Evolutionary conservation across 2,113 vertebrate genomes (phyloP), one percentile per base, ranked within the genome.

Genomic region (Nettapus auritus): DNA sequence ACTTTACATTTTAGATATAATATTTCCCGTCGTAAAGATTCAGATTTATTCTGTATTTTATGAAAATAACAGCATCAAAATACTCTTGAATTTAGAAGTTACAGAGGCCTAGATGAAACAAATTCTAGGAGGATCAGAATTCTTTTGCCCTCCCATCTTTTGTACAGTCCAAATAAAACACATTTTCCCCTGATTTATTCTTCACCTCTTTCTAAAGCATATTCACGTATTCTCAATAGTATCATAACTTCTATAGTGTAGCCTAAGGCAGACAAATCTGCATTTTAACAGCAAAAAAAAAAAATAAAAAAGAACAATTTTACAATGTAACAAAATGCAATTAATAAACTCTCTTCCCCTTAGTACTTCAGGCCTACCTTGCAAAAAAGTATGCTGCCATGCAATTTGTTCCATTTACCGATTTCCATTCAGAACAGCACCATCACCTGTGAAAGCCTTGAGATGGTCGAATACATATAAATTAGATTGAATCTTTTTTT

Each of bases 371-470:
- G 26, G 11, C 4, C 18, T 60, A 57, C 13, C 36, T 83, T 77
- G 25, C 19, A 75, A 46, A 77, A 88, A 83, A 74, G 2, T 8
- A 44, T 25, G 31, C 48, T 81, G 70, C 7, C 16, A 13, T 21
- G 22, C 31, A 76, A 69, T 88, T 84, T 3, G 0, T 77, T 79
- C 77, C 14, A 36, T 75, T 82, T 62, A 38, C 18, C 26, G 56
- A 52, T 76, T 93, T 94, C n/a, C n/a, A 73, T 76, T 68, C 48
- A 36, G 50, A 52, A 74, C 63, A 82, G 10, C n/a, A 82, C 8
- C 3, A 3, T 53, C 26, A 74, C 11, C 83, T 88, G 48, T 57
- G 52, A 75, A 83, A 86, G 18, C 21, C 38, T 63, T 68, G 44
- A 86, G 13, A 81, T 17, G 56, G 52, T 40, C 64, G 77, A 63